phyloP scores from a whole-genome alignment of 2,888 invertebrate genomes.

The Corbicula japonica region DNA sequence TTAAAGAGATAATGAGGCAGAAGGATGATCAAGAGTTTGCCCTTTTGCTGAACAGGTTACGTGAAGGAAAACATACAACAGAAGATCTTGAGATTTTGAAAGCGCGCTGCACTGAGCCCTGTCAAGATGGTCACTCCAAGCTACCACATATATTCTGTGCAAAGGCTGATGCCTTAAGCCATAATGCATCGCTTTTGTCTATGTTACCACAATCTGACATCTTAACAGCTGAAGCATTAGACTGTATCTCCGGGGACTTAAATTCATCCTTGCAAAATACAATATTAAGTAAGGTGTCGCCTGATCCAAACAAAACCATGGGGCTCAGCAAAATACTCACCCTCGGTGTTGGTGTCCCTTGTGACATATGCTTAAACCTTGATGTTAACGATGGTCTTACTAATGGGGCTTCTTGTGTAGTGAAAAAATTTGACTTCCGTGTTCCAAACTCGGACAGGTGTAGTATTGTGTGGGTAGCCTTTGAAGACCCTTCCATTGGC shows the following conservation, averaged over 20 bases:
- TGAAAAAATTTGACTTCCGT: conserved; percentile 34
- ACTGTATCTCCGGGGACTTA: conserved; percentile 43
- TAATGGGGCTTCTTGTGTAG: conserved; percentile 54
- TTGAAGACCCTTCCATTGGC: conserved; percentile 41
- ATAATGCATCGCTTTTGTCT: conserved; percentile 13
- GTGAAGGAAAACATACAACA: conserved; percentile 38
- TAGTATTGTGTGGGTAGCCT: conserved; percentile 56
- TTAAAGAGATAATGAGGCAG: conserved; percentile 63
- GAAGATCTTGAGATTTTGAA: conserved; percentile 27
- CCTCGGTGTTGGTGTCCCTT: conserved; percentile 25
- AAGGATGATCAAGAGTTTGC: conserved; percentile 64
- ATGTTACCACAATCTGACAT: background rate
- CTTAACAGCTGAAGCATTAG: conserved; percentile 19
- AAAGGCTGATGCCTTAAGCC: conserved; percentile 11
- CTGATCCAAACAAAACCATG: conserved; percentile 47
- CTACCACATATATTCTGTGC: conserved; percentile 41
- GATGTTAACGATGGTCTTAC: conserved; percentile 58
- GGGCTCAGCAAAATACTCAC: conserved; percentile 22
- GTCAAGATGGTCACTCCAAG: background rate
- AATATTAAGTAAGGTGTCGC: conserved; percentile 18
- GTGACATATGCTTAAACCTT: conserved; percentile 43
- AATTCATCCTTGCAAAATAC: conserved; percentile 22
- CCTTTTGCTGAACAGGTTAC: conserved; percentile 58
- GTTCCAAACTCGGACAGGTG: conserved; percentile 10
- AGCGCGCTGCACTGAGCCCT: background rate